phyloP scores from a whole-genome alignment of 2,113 vertebrate species.

The Australoheros scitulus region DNA sequence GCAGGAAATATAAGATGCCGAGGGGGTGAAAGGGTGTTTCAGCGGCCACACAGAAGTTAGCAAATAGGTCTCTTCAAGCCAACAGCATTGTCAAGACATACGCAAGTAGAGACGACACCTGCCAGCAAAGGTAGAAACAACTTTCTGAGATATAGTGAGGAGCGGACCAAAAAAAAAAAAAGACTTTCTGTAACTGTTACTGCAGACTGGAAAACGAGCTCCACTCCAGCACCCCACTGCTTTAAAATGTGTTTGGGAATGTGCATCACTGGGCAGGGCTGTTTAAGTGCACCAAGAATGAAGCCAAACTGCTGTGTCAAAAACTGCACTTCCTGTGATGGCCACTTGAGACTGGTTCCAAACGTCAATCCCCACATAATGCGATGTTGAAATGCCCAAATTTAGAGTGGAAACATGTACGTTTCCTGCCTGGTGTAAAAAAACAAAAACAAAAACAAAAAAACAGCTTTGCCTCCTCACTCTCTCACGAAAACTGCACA shows the following conservation, averaged over 20 bases:
- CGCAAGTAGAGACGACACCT: not conserved
- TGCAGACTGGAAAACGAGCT: not conserved
- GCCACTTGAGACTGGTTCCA: too few species aligned
- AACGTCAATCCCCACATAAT: too few species aligned
- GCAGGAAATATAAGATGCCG: conserved; percentile 27
- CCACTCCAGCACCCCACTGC: not conserved
- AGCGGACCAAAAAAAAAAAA: not conserved
- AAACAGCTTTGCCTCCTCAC: too few species aligned
- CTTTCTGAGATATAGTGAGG: not conserved
- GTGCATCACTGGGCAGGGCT: too few species aligned
- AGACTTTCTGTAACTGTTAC: not conserved
- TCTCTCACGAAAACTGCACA: too few species aligned
- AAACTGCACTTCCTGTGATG: too few species aligned
- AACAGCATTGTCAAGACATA: not conserved
- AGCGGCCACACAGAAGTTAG: conserved; percentile 78
- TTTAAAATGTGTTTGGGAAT: not conserved
- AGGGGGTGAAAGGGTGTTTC: conserved; percentile 30
- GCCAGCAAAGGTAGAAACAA: not conserved
- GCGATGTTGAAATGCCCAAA: too few species aligned
- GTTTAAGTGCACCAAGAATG: too few species aligned
- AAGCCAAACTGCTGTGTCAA: too few species aligned
- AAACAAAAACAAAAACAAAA: too few species aligned
- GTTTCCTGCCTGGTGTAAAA: too few species aligned
- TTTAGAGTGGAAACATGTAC: too few species aligned
- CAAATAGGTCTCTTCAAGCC: conserved; percentile 27